These are phyloP conservation scores for Eristalis tenax DNA, from an alignment of 2,888 invertebrate species.

Conservation along the genomic window DNA sequence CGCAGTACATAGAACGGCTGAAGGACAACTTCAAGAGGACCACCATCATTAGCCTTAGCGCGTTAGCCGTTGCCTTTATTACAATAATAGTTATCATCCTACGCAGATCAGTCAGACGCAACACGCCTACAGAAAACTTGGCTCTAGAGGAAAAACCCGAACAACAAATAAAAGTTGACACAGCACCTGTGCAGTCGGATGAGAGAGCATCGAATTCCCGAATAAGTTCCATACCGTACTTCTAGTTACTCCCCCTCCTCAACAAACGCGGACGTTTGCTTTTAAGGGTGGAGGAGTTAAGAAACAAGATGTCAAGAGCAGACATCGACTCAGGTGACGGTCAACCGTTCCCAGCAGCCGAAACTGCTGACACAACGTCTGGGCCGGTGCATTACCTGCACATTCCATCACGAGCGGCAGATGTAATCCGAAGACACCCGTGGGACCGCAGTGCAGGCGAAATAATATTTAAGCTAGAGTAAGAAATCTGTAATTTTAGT, in stretches of 20 bases:
- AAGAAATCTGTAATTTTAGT: not conserved
- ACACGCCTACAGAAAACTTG: not conserved
- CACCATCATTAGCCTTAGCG: not conserved
- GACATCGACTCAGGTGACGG: not conserved
- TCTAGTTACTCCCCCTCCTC: not conserved
- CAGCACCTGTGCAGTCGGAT: not conserved
- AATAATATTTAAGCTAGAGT: slow-evolving; percentile 6
- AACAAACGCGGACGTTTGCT: not conserved
- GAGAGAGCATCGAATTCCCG: not conserved
- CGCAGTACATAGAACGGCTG: not conserved
- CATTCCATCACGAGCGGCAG: slow-evolving; percentile 2
- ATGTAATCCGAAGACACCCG: slow-evolving; percentile 6
- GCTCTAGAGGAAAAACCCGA: no score
- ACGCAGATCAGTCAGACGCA: not conserved
- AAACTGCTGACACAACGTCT: slow-evolving; percentile 1
- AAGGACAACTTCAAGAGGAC: not conserved
- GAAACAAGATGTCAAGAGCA: no score
- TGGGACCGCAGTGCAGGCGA: slow-evolving; percentile 10
- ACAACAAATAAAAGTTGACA: not conserved
- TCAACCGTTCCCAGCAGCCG: not conserved
- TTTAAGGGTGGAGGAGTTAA: not conserved
- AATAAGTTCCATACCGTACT: not conserved
- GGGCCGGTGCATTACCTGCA: not conserved
- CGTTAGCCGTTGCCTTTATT: not conserved
- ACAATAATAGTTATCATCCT: not conserved